Evolutionary conservation across 1,140 invertebrate genomes (phyloP).

Genomic region (Stegodyphus mimosarum): DNA sequence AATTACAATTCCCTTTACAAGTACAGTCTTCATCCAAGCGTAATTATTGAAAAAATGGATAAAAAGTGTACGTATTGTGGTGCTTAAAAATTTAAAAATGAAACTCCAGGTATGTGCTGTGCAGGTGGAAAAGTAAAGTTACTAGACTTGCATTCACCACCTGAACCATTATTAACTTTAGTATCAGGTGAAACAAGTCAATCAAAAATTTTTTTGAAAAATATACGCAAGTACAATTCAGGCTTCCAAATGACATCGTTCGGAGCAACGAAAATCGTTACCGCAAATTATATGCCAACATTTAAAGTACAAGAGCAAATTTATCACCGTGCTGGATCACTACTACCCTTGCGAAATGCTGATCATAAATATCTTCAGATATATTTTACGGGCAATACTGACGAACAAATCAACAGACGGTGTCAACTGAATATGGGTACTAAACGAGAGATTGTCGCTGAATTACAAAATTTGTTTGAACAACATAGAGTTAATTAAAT

Average conservation of each 20-base stretch:
- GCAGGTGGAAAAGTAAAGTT: slow-evolving; percentile 66
- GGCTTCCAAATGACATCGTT: slow-evolving; percentile 67
- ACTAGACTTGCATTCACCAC: slow-evolving; percentile 64
- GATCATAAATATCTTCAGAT: too few relatives aligned
- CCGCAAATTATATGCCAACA: too few relatives aligned
- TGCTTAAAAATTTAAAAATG: slow-evolving; percentile 67
- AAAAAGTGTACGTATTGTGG: slow-evolving; percentile 67
- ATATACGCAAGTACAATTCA: slow-evolving; percentile 67
- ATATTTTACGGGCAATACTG: too few relatives aligned
- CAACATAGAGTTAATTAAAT: slow-evolving; percentile 65
- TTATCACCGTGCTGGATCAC: too few relatives aligned
- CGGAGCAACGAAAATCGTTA: slow-evolving; percentile 62
- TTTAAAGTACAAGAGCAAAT: too few relatives aligned
- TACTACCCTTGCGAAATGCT: too few relatives aligned
- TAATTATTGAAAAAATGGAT: slow-evolving; percentile 62
- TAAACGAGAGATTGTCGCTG: too few relatives aligned
- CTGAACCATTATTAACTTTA: slow-evolving; percentile 17
- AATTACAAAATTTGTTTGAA: too few relatives aligned
- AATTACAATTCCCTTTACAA: background rate
- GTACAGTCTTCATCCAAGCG: background rate
- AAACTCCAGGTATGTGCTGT: slow-evolving; percentile 68
- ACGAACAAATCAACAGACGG: too few relatives aligned
- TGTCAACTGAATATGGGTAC: too few relatives aligned
- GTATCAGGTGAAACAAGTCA: slow-evolving; percentile 47
- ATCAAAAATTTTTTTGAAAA: slow-evolving; percentile 67